Conservation (phyloP, 2,113 vertebrate genomes). For the Cyanistes caeruleus region DNA sequence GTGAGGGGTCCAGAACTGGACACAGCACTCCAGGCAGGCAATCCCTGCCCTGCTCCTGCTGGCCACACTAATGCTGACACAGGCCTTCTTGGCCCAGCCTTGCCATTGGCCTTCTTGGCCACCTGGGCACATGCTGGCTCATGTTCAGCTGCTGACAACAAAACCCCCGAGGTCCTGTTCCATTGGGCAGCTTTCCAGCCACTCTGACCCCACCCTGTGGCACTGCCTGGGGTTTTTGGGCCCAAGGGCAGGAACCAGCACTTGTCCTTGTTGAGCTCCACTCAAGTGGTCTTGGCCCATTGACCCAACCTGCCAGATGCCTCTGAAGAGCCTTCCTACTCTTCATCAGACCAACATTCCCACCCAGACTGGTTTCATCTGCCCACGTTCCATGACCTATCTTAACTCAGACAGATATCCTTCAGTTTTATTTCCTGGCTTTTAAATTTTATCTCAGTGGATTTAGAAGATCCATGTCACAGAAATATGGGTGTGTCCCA, state of each 20-base stretch:
- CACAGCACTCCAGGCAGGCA: background rate
- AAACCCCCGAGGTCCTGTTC: fast-evolving
- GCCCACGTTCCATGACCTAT: background rate
- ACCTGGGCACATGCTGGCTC: fast-evolving
- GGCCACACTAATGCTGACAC: background rate
- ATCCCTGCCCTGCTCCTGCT: background rate
- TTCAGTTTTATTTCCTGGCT: background rate
- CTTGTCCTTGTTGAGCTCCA: too few relatives aligned
- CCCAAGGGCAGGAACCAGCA: background rate
- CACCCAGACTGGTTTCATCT: background rate
- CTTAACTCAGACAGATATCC: background rate
- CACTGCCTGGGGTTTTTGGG: background rate
- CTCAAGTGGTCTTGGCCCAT: background rate
- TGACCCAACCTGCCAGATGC: background rate
- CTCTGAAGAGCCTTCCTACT: background rate
- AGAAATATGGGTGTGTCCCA: background rate
- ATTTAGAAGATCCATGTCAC: background rate
- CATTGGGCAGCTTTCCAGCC: background rate
- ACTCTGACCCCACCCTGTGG: background rate
- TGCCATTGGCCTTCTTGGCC: background rate
- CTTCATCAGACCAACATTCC: background rate
- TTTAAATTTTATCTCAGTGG: background rate
- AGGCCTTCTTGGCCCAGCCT: background rate
- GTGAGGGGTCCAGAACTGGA: background rate
- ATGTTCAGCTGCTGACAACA: background rate